Evolutionary conservation across 2,113 vertebrate species (phyloP).

Genomic region (Lamprotornis superbus): DNA sequence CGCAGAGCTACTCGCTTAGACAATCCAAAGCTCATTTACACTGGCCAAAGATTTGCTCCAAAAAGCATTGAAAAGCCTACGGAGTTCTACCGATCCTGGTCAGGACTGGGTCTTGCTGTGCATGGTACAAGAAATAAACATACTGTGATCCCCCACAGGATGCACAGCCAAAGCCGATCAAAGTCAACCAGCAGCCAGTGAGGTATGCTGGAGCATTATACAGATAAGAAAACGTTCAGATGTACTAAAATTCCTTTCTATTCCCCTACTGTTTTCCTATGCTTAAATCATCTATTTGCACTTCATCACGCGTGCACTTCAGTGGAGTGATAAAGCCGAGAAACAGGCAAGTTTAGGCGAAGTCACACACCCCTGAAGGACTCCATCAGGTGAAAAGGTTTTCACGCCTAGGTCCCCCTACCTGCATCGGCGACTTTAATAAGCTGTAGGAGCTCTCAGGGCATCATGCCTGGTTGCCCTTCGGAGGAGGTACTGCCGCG

Average conservation of each 20-base stretch:
- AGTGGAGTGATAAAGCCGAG: neutral
- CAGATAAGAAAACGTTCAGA: fast-evolving
- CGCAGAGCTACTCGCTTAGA: fast-evolving
- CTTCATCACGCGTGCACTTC: fast-evolving
- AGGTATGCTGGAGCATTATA: fast-evolving
- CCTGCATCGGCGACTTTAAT: fast-evolving
- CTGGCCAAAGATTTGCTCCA: neutral
- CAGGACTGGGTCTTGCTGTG: neutral
- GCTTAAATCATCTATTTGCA: neutral
- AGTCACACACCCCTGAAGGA: neutral
- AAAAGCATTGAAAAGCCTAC: neutral
- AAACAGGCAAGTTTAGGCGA: neutral
- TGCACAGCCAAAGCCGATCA: neutral
- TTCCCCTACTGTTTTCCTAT: neutral
- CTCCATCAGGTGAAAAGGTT: neutral
- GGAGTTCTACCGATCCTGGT: fast-evolving
- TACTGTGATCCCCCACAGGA: too few species aligned
- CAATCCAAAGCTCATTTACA: neutral
- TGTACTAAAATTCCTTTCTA: neutral
- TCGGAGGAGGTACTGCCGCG: fast-evolving
- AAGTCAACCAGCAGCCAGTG: neutral
- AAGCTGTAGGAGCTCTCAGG: fast-evolving
- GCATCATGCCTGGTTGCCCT: fast-evolving
- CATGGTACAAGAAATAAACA: neutral
- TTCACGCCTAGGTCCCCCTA: neutral